Conservation (phyloP, 2,888 invertebrate genomes). For the Pristionchus fissidentatus region DNA sequence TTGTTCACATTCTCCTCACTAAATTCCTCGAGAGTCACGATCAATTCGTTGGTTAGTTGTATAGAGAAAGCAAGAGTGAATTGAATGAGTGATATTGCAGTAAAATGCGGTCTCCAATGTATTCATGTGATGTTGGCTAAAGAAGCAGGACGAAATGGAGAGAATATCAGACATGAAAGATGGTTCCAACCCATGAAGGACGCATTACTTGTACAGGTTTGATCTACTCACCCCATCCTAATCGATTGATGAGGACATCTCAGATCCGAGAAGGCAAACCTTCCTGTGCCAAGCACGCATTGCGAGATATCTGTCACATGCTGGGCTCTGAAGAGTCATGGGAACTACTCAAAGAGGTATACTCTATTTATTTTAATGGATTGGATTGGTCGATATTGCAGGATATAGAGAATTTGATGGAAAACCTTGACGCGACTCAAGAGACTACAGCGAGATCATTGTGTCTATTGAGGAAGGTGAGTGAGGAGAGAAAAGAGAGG, state of each 20-base stretch:
- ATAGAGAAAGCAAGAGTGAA: no score
- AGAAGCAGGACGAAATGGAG: conserved; percentile 26
- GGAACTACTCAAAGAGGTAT: conserved; percentile 8
- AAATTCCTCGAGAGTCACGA: conserved; percentile 9
- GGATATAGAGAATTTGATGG: neutral
- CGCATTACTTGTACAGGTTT: neutral
- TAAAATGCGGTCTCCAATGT: conserved; percentile 8
- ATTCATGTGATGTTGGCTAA: neutral
- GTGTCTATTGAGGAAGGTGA: neutral
- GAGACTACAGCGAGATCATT: neutral
- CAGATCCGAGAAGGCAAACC: conserved; percentile 18
- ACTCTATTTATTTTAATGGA: neutral
- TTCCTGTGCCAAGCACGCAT: neutral
- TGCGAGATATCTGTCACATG: neutral
- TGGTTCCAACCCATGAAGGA: conserved; percentile 15
- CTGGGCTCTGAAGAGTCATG: neutral
- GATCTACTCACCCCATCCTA: no score
- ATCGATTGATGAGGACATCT: neutral
- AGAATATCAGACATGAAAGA: neutral
- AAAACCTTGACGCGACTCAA: neutral
- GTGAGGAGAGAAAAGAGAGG: no score
- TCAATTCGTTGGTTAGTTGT: conserved; percentile 9
- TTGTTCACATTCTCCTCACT: conserved; percentile 1
- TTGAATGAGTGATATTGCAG: neutral
- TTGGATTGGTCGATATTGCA: neutral